Percentiles rank a stretch among this genome's conserved stretches.
These are phyloP conservation scores for Peromyscus melanophrys DNA, from an alignment of 2,797 vertebrate species.

Conservation along the genomic window DNA sequence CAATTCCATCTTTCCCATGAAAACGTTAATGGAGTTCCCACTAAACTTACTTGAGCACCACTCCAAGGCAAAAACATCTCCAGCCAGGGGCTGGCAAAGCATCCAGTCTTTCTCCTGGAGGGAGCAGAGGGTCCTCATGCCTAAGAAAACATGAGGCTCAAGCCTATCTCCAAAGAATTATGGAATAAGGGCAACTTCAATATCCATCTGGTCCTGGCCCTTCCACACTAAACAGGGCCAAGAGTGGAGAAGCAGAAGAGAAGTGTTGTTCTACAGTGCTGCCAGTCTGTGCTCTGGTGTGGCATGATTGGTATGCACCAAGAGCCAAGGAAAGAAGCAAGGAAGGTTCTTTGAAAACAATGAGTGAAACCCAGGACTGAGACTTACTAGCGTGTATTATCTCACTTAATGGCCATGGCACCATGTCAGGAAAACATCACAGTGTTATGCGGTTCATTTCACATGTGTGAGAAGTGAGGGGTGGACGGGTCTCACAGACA, in stretches of 20 bases:
- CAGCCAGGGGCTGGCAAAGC: background rate
- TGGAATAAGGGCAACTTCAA: constrained; percentile 28
- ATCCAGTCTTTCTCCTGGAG: background rate
- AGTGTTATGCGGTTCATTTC: background rate
- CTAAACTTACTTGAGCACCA: constrained; percentile 24
- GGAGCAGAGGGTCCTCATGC: constrained; percentile 10
- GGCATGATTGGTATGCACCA: background rate
- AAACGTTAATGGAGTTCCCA: constrained; percentile 57
- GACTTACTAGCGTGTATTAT: constrained; percentile 6
- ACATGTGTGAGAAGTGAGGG: background rate
- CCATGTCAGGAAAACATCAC: background rate
- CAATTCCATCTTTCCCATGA: constrained; percentile 70
- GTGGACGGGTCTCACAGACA: background rate
- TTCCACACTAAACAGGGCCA: constrained; percentile 29
- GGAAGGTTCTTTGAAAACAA: constrained; percentile 40
- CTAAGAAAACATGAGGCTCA: constrained; percentile 49
- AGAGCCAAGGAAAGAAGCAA: background rate
- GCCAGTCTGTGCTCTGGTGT: background rate
- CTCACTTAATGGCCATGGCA: constrained; percentile 18
- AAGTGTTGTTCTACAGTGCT: background rate
- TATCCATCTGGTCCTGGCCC: constrained; percentile 9
- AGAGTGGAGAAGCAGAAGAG: background rate
- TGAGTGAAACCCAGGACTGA: background rate
- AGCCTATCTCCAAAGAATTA: constrained; percentile 51
- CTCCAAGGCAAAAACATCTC: background rate